Conservation (phyloP, 2,888 invertebrate species). For the Bembecia ichneumoniformis region DNA sequence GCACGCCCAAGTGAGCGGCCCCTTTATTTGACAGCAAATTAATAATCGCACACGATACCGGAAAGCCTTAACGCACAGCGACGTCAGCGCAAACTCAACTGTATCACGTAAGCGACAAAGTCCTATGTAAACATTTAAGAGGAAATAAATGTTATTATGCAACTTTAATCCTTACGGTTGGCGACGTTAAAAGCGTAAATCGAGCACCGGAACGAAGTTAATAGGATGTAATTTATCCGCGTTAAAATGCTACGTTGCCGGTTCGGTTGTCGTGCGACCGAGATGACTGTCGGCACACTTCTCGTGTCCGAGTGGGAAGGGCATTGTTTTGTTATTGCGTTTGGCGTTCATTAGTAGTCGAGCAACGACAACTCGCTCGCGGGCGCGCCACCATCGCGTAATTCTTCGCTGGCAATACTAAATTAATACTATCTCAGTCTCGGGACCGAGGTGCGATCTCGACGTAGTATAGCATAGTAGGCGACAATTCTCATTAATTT, state of each 20-base stretch:
- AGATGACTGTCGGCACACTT: conserved; percentile 24
- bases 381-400: conserved; percentile 43
- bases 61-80: conserved; percentile 49
- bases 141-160: conserved; percentile 44
- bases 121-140: conserved; percentile 47
- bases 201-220: conserved; percentile 62
- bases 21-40: conserved; percentile 73
- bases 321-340: conserved; percentile 49
- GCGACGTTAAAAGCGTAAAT: conserved; percentile 65
- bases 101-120: conserved; percentile 52
- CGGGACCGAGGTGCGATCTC: conserved; percentile 52
- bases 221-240: conserved; percentile 72
- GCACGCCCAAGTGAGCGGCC: conserved; percentile 72
- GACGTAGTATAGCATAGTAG: conserved; percentile 41
- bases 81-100: conserved; percentile 49
- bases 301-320: conserved; percentile 35
- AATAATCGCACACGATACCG: conserved; percentile 56
- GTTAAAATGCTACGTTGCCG: conserved; percentile 64
- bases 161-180: conserved; percentile 63
- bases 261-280: conserved; percentile 51
- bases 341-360: conserved; percentile 53
- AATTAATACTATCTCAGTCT: conserved; percentile 19
- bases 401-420: conserved; percentile 11
- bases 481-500: conserved; percentile 66
- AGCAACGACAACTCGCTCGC: conserved; percentile 23